Conservation (phyloP, 2,888 invertebrate genomes). For the Drosophila phalerata region DNA sequence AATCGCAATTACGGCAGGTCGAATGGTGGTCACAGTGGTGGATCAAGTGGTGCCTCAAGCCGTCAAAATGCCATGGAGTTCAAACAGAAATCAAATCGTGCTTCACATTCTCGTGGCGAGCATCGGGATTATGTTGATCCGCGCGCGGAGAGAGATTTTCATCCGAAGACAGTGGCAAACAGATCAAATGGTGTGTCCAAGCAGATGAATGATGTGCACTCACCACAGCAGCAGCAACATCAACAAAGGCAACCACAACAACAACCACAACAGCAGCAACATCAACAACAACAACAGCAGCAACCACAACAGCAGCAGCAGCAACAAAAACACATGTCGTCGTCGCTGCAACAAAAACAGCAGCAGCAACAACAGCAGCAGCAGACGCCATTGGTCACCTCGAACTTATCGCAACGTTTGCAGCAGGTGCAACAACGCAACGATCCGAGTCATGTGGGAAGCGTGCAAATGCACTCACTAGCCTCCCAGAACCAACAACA, state of each 20-base stretch:
- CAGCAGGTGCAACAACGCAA: constrained; percentile 84
- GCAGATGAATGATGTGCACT: constrained; percentile 46
- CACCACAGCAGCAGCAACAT: constrained; percentile 55
- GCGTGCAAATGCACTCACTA: constrained; percentile 85
- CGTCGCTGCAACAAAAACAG: constrained; percentile 23
- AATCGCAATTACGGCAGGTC: constrained; percentile 63
- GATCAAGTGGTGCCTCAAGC: constrained; percentile 24
- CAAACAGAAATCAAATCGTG: constrained; percentile 77
- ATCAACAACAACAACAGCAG: constrained; percentile 66
- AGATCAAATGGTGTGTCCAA: constrained; percentile 44
- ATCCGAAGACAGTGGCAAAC: constrained; percentile 29
- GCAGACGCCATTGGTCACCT: constrained; percentile 50
- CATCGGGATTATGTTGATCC: constrained; percentile 53
- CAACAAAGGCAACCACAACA: constrained; percentile 14
- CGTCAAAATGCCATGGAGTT: constrained; percentile 84
- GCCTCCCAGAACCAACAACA: constrained; percentile 80
- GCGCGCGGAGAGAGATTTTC: constrained; percentile 54
- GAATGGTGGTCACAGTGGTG: constrained; percentile 43
- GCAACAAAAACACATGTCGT: constrained; percentile 37
- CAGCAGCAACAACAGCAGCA: constrained; percentile 46
- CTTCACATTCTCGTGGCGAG: constrained; percentile 36
- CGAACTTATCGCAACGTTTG: constrained; percentile 83
- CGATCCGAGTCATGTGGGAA: constrained; percentile 85
- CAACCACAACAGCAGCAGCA: constrained; percentile 37
- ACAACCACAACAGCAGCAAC: constrained; percentile 54